Conservation (phyloP, 92 coral and sea anemone species). For the Phymanthus crucifer region DNA sequence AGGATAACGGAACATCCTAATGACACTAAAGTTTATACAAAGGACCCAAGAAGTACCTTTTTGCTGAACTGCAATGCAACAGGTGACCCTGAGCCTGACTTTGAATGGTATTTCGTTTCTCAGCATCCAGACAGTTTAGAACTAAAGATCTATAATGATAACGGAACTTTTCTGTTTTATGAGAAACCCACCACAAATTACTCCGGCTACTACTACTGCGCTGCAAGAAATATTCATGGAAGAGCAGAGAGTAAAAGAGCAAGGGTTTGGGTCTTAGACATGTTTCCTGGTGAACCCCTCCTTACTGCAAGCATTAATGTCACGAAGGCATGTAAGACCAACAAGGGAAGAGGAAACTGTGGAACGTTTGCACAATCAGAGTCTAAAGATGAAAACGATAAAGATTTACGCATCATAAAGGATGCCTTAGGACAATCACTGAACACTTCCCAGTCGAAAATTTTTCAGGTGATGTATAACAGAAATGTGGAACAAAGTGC, state of each 20-base stretch:
- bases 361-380: no score
- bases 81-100: conserved; percentile 50
- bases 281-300: conserved; percentile 57
- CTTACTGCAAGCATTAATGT: conserved; percentile 42
- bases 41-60: conserved; percentile 23
- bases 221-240: conserved; percentile 57
- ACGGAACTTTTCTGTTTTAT: conserved; percentile 40
- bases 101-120: conserved; percentile 58
- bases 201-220: conserved; percentile 57
- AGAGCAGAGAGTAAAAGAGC: conserved; percentile 44
- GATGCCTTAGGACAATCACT: conserved; percentile 2
- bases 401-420: neutral
- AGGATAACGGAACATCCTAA: conserved; percentile 46
- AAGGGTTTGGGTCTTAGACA: conserved; percentile 49
- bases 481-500: neutral
- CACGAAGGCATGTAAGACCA: conserved; percentile 12
- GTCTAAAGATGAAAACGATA: no score
- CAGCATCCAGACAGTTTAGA: conserved; percentile 16
- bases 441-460: conserved; percentile 7
- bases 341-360: neutral
- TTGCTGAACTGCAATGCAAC: conserved; percentile 60
- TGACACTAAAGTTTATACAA: conserved; percentile 15
- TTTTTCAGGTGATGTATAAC: neutral
- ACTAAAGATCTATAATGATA: conserved; percentile 24
- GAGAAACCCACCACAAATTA: conserved; percentile 27